Evolutionary conservation across 1,140 invertebrate genomes (phyloP).

Genomic region (Drosophila guanche): DNA sequence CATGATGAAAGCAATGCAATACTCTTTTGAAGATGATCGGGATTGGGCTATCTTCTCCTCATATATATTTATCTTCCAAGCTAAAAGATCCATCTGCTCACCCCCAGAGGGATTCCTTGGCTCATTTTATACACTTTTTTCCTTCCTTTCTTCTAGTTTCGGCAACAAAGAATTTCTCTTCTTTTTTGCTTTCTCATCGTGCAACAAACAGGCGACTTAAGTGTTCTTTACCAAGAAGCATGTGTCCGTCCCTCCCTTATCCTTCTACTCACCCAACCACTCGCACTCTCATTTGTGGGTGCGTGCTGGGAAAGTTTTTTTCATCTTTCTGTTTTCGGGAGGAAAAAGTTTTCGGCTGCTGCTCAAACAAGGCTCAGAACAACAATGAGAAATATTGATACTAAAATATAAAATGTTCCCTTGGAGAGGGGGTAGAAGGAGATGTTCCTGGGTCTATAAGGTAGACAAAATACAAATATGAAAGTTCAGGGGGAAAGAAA

Average conservation of each 20-base stretch:
- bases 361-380: slow-evolving; percentile 45
- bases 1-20: background rate
- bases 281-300: slow-evolving; percentile 45
- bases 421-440: background rate
- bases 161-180: slow-evolving; percentile 35
- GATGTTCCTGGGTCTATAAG: slow-evolving; percentile 31
- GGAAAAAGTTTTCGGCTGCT: slow-evolving; percentile 55
- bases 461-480: slow-evolving; percentile 73
- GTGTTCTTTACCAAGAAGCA: slow-evolving; percentile 51
- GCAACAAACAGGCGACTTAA: slow-evolving; percentile 43
- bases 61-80: too few relatives aligned
- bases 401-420: slow-evolving; percentile 66
- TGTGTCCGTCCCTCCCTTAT: slow-evolving; percentile 20
- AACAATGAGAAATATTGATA: slow-evolving; percentile 77
- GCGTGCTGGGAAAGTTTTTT: slow-evolving; percentile 56
- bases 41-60: too few relatives aligned
- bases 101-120: too few relatives aligned
- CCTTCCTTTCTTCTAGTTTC: slow-evolving; percentile 23
- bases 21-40: too few relatives aligned
- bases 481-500: slow-evolving; percentile 45
- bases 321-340: slow-evolving; percentile 1
- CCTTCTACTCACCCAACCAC: slow-evolving; percentile 22
- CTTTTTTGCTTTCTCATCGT: slow-evolving; percentile 14
- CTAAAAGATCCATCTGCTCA: too few relatives aligned
- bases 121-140: background rate